phyloP scores from a whole-genome alignment of 2,113 vertebrate species.

The Lasiurus borealis region DNA sequence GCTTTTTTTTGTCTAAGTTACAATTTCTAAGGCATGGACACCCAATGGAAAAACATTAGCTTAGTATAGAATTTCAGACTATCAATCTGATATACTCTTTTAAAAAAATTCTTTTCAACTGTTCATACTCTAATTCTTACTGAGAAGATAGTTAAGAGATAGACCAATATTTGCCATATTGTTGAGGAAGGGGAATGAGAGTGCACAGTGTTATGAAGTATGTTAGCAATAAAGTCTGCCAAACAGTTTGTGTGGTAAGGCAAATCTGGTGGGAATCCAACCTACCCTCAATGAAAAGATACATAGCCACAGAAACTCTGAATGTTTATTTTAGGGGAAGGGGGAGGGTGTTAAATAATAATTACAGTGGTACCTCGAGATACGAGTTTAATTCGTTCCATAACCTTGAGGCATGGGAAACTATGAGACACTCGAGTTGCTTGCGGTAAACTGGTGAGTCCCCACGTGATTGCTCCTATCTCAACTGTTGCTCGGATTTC shows the following conservation, averaged over 20 bases:
- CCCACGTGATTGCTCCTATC: too few relatives aligned
- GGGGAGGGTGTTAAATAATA: too few relatives aligned
- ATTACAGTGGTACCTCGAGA: too few relatives aligned
- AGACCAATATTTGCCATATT: background rate
- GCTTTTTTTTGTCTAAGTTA: background rate
- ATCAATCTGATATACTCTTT: background rate
- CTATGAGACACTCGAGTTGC: too few relatives aligned
- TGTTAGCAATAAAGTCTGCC: background rate
- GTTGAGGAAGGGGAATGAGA: background rate
- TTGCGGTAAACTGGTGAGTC: too few relatives aligned
- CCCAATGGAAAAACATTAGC: background rate
- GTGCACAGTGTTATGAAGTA: background rate
- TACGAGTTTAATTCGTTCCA: too few relatives aligned
- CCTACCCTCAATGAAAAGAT: background rate
- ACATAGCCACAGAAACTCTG: background rate
- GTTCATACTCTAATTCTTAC: background rate
- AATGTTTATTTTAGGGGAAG: background rate
- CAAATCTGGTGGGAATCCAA: background rate
- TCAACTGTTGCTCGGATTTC: too few relatives aligned
- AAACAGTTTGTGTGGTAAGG: background rate
- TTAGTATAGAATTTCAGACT: constrained; percentile 11
- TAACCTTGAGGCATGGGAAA: too few relatives aligned
- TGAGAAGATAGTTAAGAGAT: constrained; percentile 11
- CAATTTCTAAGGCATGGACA: background rate
- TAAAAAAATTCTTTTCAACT: constrained; percentile 37